Evolutionary conservation across 1,140 invertebrate genomes (phyloP), one percentile per base, ranked within the genome.

Genomic region (Hylyphantes graminicola): DNA sequence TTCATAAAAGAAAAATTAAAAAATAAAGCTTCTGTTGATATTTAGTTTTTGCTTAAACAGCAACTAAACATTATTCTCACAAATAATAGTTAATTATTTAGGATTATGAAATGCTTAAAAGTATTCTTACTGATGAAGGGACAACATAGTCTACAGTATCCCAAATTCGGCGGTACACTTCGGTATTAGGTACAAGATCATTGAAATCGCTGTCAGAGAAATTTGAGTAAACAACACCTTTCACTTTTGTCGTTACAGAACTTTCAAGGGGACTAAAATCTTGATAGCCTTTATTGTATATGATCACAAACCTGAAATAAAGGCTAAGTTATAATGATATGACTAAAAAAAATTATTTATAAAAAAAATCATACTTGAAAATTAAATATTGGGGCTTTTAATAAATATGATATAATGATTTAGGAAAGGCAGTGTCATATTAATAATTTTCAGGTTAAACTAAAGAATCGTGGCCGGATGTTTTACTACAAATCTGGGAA

Each of bases 211-310:
- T 70, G 70, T 88, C 67, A 0, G 88, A 82, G 51, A 87, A 86
- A 78, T 91, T 90, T 13, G 91, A 90, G 65, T 85, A 89, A 0
- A 88, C 87, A 15, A 91, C 89, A 55, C 92, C 92, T 87, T 92
- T 92, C 2, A 92, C 86, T 88, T 92, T 92, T 2, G 91, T 91
- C 15, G 91, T 91, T 2, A 91, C 89, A 13, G 90, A 89, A 86
- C 89, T 90, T 57, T 90, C 88, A 13, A 91, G 88, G 82, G 85
- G 84, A 73, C 90, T 90, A 87, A 90, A 89, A 17, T 91, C 89
- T 87, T 92, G 92, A 86, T 92, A 92, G 19, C 92, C 92, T 87
- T 91, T 91, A 70, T 91, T 90, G 70, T 87, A 91, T 51, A 92
- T 88, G 59, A 92, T 89, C 12, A 89, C 91, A 88, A 87, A 92